Percentiles rank a stretch among this genome's conserved stretches.
Evolutionary conservation across 1,140 invertebrate species (phyloP).

Genomic region (Streblospio benedicti): DNA sequence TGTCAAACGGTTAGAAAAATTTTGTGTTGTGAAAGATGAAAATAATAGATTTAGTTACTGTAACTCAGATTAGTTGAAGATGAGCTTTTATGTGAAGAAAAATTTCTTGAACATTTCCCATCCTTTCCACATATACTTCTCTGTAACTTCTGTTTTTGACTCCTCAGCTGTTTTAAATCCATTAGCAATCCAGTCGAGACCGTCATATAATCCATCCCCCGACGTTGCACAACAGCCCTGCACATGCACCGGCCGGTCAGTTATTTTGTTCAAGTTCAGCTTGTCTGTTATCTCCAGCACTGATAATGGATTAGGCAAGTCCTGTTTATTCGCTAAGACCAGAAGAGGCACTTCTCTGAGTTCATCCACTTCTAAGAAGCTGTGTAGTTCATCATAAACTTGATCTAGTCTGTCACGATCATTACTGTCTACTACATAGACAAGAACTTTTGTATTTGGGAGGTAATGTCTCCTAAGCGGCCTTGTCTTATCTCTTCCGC

Average conservation of each 20-base stretch:
- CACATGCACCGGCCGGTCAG: slow-evolving; percentile 76
- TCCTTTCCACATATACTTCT: too few species aligned
- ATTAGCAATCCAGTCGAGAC: slow-evolving; percentile 96
- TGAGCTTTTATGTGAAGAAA: too few species aligned
- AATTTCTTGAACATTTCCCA: too few species aligned
- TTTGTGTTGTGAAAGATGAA: too few species aligned
- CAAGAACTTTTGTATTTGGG: too few species aligned
- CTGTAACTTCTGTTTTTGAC: too few species aligned
- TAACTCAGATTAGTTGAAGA: too few species aligned
- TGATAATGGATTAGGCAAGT: slow-evolving; percentile 75
- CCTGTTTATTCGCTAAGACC: slow-evolving; percentile 46
- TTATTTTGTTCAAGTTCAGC: slow-evolving; percentile 74
- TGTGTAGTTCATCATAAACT: slow-evolving; percentile 14
- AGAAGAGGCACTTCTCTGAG: slow-evolving; percentile 40
- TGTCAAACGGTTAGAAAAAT: too few species aligned
- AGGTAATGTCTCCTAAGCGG: too few species aligned
- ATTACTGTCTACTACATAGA: slow-evolving; percentile 30
- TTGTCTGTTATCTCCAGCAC: slow-evolving; percentile 97
- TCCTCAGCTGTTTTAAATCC: slow-evolving; percentile 45
- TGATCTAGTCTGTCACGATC: slow-evolving; percentile 21
- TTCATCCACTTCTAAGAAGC: slow-evolving; percentile 20
- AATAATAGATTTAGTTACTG: too few species aligned
- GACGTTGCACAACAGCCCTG: slow-evolving; percentile 95
- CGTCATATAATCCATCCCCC: slow-evolving; percentile 94
- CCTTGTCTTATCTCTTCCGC: too few species aligned